Base-by-base conservation (phyloP, 2,888 invertebrate genomes). In the Arenicola marina region DNA sequence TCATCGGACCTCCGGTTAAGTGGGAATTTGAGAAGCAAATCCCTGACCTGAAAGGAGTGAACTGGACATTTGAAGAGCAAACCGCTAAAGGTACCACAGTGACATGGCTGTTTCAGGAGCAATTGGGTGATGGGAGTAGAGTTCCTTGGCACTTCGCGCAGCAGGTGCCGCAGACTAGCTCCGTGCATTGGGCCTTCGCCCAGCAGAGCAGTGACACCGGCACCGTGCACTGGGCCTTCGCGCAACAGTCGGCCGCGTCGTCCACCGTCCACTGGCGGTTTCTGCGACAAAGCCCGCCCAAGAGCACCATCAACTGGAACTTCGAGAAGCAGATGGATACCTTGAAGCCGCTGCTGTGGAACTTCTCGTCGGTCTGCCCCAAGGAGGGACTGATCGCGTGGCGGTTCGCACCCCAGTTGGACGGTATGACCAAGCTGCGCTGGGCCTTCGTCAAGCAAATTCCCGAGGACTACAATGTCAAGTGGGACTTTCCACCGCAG, bases 51-150 rank as follows among this genome's bases (percentile, higher is more conserved):
- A 11, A 24, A 7, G 48, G 48, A n/a, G 48, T 48, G 7, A 11
- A 48, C 48, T 48, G 48, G 48, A 48, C 48, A 48, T 48, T 48
- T 24, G 48, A 48, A 24, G 7, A 7, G 11, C 48, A 48, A 48
- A n/a, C 7, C 18, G 18, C 11, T 38, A 11, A 48, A 24, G n/a
- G n/a, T 7, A 7, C 15, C 15, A 48, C 7, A 24, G 24, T 48
- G 18, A 11, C 11, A 7, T 48, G 48, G 48, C 24, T n/a, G 7
- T 48, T 48, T 24, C 18, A 48, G 24, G 48, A 48, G 48, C 48
- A 48, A 24, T 24, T 48, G 26, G 7, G 18, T n/a, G 26, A 48
- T 11, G 26, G 48, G 7, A 11, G 7, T 7, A 24, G 7, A 7
- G 26, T 11, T 11, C 26, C 48, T 21, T 48, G 48, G 48, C 7